phyloP scores from a whole-genome alignment of 2,888 invertebrate genomes.

The Muschampia plurimacula region DNA sequence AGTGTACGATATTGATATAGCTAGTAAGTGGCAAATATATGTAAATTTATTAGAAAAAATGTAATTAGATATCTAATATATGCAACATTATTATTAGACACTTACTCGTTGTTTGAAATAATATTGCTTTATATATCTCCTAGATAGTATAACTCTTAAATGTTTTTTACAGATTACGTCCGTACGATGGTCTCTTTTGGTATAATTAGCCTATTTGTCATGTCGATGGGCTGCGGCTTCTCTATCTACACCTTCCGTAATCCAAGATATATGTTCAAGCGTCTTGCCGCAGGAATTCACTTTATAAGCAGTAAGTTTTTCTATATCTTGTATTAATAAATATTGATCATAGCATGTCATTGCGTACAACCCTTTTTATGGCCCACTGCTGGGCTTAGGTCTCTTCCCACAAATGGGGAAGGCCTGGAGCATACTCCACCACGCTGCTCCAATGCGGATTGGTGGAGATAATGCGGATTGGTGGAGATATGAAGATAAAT shows the following conservation, averaged over 20 bases:
- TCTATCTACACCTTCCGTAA: conserved; percentile 94
- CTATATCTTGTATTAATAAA: neutral
- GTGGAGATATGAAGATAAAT: no score
- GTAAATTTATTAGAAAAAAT: neutral
- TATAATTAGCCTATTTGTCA: conserved; percentile 92
- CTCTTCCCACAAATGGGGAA: no score
- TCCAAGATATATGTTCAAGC: conserved; percentile 95
- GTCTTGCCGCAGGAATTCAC: conserved; percentile 93
- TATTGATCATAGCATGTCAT: neutral
- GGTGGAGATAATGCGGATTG: no score
- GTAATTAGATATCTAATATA: neutral
- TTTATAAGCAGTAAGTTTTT: conserved; percentile 90
- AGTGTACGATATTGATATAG: conserved; percentile 72
- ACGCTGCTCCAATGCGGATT: no score
- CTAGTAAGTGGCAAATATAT: conserved; percentile 65
- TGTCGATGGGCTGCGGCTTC: conserved; percentile 93
- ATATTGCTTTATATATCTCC: neutral
- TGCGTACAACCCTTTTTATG: no score
- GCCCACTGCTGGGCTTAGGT: no score
- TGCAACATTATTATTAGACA: neutral
- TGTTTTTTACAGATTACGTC: conserved; percentile 90
- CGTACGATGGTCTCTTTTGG: conserved; percentile 94
- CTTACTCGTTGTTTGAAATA: no score
- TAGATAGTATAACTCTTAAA: neutral
- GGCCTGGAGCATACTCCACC: no score